Base-by-base conservation (phyloP, 2,888 invertebrate genomes). In the Sphaerophoria rueppellii region DNA sequence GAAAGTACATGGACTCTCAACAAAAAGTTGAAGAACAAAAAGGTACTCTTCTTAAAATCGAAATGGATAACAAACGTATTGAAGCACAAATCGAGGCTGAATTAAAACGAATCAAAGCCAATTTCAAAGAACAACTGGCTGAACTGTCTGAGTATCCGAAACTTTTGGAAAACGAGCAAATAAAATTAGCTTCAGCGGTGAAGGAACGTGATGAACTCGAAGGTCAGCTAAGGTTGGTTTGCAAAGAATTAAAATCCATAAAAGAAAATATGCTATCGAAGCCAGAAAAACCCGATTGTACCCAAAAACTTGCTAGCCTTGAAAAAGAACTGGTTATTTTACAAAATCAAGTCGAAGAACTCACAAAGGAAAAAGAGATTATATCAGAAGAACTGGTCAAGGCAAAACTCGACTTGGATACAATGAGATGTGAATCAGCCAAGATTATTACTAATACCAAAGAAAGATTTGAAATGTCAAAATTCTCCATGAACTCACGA, bases 11-110 rank as follows among this genome's bases (percentile, higher is more conserved):
- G 43, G 82, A 88, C 12, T 91, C 91, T 0, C 91, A 91, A 83
- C 91, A 91, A 79, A 90, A 90, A 82, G 91, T 91, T 6, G 91
- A 91, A 82, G 90, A 91, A 58, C 91, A 91, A 86, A 88, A 89
- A 35, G 90, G 89, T 24, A 88, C 89, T 5, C 86, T 92, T 1
- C 89, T 91, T 32, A 91, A 91, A 72, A 88, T 91, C 0, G 90
- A 90, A 54, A 89, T 90, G 89, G 91, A 90, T 72, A 92, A 92
- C 73, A 90, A 90, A 76, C 89, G 90, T 24, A 91, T 92, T 32
- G 91, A 91, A 65, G 89, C 89, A 67, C 91, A 91, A 87, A 90
- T 92, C 43, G 91, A 92, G 71, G 88, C 88, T 0, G 91, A 92
- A 87, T 88, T 92, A 3, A 90, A 90, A 71, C 89, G 90, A 55